Percentiles rank a stretch among this genome's conserved stretches.
phyloP scores from a whole-genome alignment of 2,113 vertebrate species.

The Melanerpes aurifrons region DNA sequence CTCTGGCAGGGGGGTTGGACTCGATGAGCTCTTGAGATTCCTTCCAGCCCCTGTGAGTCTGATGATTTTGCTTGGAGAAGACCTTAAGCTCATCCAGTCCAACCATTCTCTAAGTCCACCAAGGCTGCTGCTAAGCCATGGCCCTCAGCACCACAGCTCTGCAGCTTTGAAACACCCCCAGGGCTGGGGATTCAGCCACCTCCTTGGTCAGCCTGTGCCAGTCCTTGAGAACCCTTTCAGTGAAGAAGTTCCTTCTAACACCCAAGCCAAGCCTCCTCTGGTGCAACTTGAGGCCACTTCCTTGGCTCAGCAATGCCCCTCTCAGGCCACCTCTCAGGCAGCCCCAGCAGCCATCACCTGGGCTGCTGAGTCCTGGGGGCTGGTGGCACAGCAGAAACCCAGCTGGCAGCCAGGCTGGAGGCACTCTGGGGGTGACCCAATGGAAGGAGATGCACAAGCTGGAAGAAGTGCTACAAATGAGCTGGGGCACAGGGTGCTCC shows the following conservation, averaged over 20 bases:
- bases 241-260: not conserved
- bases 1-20: too few species aligned
- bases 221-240: not conserved
- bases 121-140: too few species aligned
- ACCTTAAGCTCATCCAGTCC: too few species aligned
- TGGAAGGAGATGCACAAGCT: not conserved
- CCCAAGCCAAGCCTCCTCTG: too few species aligned
- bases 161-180: too few species aligned
- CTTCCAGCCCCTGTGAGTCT: too few species aligned
- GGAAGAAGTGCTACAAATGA: not conserved
- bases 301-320: fast-evolving
- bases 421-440: not conserved
- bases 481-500: fast-evolving
- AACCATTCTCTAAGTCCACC: too few species aligned
- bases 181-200: not conserved
- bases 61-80: too few species aligned
- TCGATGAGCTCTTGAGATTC: too few species aligned
- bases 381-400: too few species aligned
- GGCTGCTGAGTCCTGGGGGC: too few species aligned
- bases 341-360: not conserved
- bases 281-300: too few species aligned
- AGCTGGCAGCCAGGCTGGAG: not conserved
- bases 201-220: not conserved
- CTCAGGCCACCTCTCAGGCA: not conserved
- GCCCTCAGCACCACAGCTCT: not conserved